Base-by-base conservation (phyloP, 2,888 invertebrate species). In the Panzeria rudis region DNA sequence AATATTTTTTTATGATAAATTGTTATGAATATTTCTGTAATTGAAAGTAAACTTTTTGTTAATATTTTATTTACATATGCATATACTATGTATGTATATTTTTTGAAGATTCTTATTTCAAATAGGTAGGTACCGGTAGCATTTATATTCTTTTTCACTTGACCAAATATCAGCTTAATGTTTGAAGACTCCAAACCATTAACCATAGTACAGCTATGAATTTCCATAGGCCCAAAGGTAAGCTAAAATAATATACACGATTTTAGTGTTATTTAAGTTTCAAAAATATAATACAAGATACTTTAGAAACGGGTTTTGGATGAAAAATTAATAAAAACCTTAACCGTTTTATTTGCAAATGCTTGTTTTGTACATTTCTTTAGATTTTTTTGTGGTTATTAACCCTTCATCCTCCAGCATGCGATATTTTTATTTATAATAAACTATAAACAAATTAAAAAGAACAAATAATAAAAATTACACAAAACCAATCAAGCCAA, bases 141-240 rank as follows among this genome's bases (percentile, higher is more conserved):
- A 69, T 47, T 78, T 59, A 64, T 11, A 5, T 56, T n/a, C 20
- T 56, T 69, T 38, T 23, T 47, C 17, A 59, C 35, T 52, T 38
- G n/a, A 52, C 17, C 52, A 73, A 81, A 69, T 47, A 82, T 85
- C 85, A 82, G 73, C 85, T 85, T 44, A 85, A 44, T 59, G 50
- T 50, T 17, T 78, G 82, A 50, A 75, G 69, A 35, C 50, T 85
- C 85, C 85, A 82, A 52, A 66, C 71, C 59, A 75, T 41, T 75
- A 91, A 88, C 90, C 91, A 91, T 54, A 89, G 75, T 73, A 90
- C 81, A 54, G 88, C 86, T 84, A 90, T 79, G 84, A 90, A 87
- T 88, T 90, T 87, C 88, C 91, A 90, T 69, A 91, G 89, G 84
- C 89, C 87, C 78, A 89, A 78, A 85, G 87, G 88, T 80, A 89